Conservation (phyloP, 2,113 vertebrate genomes). For the Madoqua kirkii region DNA sequence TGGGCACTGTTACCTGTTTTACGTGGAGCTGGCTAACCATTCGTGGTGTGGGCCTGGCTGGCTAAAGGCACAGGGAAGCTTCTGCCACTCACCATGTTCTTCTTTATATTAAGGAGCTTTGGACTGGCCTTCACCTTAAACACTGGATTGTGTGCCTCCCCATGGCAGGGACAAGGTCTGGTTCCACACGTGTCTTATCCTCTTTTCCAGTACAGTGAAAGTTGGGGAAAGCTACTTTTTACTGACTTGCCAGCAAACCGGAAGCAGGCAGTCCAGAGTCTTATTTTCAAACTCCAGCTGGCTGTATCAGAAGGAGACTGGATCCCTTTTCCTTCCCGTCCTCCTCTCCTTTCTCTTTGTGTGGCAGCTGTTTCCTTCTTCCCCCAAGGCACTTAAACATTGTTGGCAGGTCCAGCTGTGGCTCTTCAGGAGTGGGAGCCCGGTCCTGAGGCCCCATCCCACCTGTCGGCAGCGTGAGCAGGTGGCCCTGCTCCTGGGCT, state of each 20-base stretch:
- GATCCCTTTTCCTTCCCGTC: neutral
- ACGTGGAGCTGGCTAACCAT: neutral
- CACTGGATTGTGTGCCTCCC: neutral
- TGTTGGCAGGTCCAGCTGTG: neutral
- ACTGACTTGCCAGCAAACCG: neutral
- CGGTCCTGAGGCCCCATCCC: constrained; percentile 62
- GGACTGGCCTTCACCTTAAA: neutral
- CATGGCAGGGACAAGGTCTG: neutral
- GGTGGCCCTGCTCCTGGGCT: constrained; percentile 33
- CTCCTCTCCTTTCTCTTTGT: neutral
- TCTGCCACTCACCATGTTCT: neutral
- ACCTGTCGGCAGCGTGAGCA: constrained; percentile 56
- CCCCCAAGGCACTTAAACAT: neutral
- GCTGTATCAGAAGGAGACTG: neutral
- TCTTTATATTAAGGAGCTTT: neutral
- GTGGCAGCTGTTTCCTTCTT: neutral
- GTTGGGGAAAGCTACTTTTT: neutral
- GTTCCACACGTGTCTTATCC: neutral
- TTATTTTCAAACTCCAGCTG: neutral
- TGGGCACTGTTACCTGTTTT: neutral
- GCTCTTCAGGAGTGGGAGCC: neutral
- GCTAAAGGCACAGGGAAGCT: neutral
- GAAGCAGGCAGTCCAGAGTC: neutral
- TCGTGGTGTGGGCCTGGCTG: neutral
- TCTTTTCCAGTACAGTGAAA: fast-evolving